Evolutionary conservation across 1,140 invertebrate species (phyloP).

Genomic region (Pseudomyrmex cubaensis): DNA sequence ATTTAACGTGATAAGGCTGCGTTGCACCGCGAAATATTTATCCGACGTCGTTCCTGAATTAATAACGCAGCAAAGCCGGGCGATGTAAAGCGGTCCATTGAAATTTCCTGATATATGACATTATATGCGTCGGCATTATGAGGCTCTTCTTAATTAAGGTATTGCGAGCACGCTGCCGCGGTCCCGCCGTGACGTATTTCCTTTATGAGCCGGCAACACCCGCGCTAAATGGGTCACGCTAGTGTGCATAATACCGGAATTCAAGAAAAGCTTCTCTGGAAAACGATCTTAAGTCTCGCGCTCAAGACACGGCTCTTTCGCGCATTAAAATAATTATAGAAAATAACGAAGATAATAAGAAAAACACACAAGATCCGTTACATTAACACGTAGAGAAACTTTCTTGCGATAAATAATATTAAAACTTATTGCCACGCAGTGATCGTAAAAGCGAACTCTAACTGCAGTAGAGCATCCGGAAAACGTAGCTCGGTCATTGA

Average conservation of each 20-base stretch:
- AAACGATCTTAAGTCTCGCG: constrained; percentile 4
- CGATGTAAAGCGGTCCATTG: constrained; percentile 57
- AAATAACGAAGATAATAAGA: neutral
- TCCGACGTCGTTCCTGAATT: constrained; percentile 51
- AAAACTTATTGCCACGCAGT: neutral
- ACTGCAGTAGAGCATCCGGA: neutral
- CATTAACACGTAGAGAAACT: neutral
- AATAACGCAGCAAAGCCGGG: constrained; percentile 54
- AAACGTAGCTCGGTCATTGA: constrained; percentile 26
- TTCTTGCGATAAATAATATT: neutral
- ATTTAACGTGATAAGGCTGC: constrained; percentile 56
- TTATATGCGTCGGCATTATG: constrained; percentile 57
- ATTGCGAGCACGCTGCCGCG: constrained; percentile 47
- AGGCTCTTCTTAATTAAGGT: constrained; percentile 62
- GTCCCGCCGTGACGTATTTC: constrained; percentile 61
- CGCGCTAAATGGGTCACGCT: constrained; percentile 50
- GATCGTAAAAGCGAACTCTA: neutral
- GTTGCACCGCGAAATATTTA: constrained; percentile 57
- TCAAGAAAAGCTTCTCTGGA: constrained; percentile 15
- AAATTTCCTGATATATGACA: constrained; percentile 64
- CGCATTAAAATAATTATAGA: constrained; percentile 12
- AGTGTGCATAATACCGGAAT: constrained; percentile 41
- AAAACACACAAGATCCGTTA: neutral
- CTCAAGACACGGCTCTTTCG: neutral
- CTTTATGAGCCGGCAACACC: constrained; percentile 62